These are phyloP conservation scores for Stenichneumon culpator DNA, from an alignment of 2,888 invertebrate genomes.

Conservation along the genomic window DNA sequence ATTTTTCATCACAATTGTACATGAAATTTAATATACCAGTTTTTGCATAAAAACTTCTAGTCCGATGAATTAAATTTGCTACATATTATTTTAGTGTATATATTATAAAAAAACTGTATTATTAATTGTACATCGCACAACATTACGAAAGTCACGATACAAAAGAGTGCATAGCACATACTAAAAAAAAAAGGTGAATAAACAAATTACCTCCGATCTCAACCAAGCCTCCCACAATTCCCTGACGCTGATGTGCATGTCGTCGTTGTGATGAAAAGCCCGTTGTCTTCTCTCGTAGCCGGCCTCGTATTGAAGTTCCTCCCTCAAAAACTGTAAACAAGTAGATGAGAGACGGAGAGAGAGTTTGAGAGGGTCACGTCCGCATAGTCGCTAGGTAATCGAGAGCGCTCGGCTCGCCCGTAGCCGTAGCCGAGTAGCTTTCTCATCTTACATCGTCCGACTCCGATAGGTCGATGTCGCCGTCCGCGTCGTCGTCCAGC, in stretches of 20 bases:
- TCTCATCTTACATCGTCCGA: slow-evolving; percentile 94
- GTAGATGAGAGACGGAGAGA: slow-evolving; percentile 55
- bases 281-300: slow-evolving; percentile 96
- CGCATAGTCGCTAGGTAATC: neutral
- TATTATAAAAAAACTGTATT: too few relatives aligned
- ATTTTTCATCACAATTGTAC: too few relatives aligned
- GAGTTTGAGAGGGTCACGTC: slow-evolving; percentile 3
- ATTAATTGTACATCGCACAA: too few relatives aligned
- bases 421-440: slow-evolving; percentile 4
- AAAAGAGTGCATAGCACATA: too few relatives aligned
- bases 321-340: slow-evolving; percentile 93
- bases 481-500: slow-evolving; percentile 99
- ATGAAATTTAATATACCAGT: too few relatives aligned
- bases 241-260: slow-evolving; percentile 98
- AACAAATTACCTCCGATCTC: slow-evolving; percentile 91
- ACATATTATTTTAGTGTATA: too few relatives aligned
- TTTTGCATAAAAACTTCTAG: too few relatives aligned
- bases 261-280: slow-evolving; percentile 98
- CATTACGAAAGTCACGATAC: too few relatives aligned
- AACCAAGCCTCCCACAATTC: slow-evolving; percentile 99
- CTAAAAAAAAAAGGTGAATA: neutral
- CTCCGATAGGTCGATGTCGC: slow-evolving; percentile 98
- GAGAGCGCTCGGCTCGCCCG: neutral
- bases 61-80: too few relatives aligned
- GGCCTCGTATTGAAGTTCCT: slow-evolving; percentile 98